Conservation (phyloP, 2,797 vertebrate species). For the Acridotheres tristis region DNA sequence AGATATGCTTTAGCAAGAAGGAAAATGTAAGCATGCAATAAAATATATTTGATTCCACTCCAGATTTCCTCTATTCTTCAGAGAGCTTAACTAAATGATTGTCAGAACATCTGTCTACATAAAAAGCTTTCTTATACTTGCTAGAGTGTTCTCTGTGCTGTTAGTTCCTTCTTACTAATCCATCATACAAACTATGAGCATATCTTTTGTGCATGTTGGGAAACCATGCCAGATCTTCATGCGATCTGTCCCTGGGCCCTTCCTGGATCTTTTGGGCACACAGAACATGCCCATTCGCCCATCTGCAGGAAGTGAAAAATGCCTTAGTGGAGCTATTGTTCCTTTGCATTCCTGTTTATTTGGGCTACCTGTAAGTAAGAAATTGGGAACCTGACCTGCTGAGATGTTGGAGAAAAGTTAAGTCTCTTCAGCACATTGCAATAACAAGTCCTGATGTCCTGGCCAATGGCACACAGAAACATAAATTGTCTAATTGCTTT, state of each 20-base stretch:
- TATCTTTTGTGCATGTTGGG: accelerated
- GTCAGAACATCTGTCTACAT: neutral
- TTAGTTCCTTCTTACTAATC: neutral
- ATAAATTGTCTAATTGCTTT: neutral
- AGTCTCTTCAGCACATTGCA: neutral
- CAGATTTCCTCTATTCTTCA: neutral
- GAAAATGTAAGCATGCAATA: neutral
- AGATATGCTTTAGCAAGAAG: neutral
- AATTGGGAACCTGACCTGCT: accelerated
- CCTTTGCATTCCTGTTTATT: neutral
- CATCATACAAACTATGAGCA: neutral
- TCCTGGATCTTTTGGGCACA: neutral
- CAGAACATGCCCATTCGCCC: accelerated
- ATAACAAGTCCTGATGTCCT: neutral
- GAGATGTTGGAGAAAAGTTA: neutral
- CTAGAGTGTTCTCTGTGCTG: neutral
- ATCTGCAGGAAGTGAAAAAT: neutral
- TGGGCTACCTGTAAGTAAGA: neutral
- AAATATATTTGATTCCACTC: neutral
- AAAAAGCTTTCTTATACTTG: neutral
- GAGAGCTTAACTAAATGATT: neutral
- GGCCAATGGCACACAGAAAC: neutral
- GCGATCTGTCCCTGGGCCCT: accelerated
- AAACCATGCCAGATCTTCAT: neutral
- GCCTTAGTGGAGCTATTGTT: neutral